These are phyloP conservation scores for Drosophila mojavensis DNA, from an alignment of 1,140 invertebrate species.

Conservation along the genomic window DNA sequence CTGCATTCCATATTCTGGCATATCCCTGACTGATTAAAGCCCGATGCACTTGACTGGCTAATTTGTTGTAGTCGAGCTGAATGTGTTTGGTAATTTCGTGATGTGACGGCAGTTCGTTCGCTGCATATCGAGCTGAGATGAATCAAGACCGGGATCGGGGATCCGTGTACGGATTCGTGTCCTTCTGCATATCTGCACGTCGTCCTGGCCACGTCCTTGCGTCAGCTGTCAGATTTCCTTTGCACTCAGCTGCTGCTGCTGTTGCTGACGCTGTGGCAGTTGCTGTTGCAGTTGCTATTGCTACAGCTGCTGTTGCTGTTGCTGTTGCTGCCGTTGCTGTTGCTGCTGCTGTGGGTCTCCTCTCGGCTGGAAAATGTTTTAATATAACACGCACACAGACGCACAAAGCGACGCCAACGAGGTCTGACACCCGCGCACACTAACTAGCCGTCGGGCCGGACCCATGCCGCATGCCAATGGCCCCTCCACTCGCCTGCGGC, in stretches of 20 bases:
- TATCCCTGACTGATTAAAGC: background rate
- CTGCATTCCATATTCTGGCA: no score
- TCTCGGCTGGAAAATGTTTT: conserved; percentile 54
- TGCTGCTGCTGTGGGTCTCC: conserved; percentile 31
- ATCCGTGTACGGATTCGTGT: background rate
- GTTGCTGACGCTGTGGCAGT: conserved; percentile 7
- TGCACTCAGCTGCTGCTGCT: conserved; percentile 33
- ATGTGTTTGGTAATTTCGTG: conserved; percentile 9
- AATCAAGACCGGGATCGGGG: conserved; percentile 4
- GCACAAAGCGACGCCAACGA: conserved; percentile 26
- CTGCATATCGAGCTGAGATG: conserved; percentile 19
- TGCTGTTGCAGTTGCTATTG: conserved; percentile 8
- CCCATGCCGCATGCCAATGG: background rate
- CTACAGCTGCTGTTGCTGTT: conserved; percentile 16
- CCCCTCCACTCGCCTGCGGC: background rate
- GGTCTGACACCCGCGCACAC: conserved; percentile 49
- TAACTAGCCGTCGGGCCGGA: conserved; percentile 53
- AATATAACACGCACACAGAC: conserved; percentile 60
- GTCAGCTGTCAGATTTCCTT: conserved; percentile 68
- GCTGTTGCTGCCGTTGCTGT: conserved; percentile 10
- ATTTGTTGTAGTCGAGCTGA: background rate
- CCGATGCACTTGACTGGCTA: background rate
- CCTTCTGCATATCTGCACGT: conserved; percentile 6
- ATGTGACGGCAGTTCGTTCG: conserved; percentile 40
- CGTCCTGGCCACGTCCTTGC: conserved; percentile 57